phyloP scores from a whole-genome alignment of 2,888 invertebrate species.

The Punctoribates punctum region DNA sequence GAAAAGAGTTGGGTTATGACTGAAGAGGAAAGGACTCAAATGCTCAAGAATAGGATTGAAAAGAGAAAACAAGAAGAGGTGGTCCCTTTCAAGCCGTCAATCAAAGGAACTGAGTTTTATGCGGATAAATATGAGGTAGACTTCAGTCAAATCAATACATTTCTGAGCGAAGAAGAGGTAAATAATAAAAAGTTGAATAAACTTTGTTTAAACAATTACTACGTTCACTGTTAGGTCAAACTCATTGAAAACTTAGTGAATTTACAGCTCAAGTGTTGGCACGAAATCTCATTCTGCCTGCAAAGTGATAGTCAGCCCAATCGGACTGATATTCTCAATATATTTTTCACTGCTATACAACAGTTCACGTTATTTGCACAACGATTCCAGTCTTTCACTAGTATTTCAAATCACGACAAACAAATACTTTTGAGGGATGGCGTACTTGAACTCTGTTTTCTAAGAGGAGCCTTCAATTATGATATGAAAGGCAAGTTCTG shows the following conservation, averaged over 20 bases:
- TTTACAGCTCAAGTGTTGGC: conserved; percentile 30
- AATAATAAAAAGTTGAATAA: not conserved
- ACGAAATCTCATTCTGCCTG: conserved; percentile 4
- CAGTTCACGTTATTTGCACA: conserved; percentile 52
- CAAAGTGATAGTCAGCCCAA: conserved; percentile 43
- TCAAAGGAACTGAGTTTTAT: conserved; percentile 7
- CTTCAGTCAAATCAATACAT: conserved; percentile 43
- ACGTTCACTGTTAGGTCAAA: conserved; percentile 21
- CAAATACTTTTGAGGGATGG: conserved; percentile 52
- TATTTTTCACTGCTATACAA: conserved; percentile 52
- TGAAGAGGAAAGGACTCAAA: conserved; percentile 52
- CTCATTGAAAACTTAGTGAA: conserved; percentile 40
- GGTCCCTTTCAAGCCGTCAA: not conserved
- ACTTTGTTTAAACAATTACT: not conserved
- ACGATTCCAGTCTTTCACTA: conserved; percentile 50
- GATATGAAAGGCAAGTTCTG: conserved; percentile 52
- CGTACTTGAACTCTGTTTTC: conserved; percentile 56
- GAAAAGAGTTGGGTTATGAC: conserved; percentile 55
- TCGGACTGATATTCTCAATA: conserved; percentile 51
- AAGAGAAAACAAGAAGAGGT: conserved; percentile 47
- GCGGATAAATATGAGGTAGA: conserved; percentile 45
- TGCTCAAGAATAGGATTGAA: conserved; percentile 50
- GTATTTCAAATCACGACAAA: conserved; percentile 50
- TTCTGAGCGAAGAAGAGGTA: conserved; percentile 44
- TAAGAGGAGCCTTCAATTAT: conserved; percentile 55